Evolutionary conservation across 2,888 invertebrate genomes (phyloP), one percentile per base, ranked within the genome.

Genomic region (Metallyticus violacea): DNA sequence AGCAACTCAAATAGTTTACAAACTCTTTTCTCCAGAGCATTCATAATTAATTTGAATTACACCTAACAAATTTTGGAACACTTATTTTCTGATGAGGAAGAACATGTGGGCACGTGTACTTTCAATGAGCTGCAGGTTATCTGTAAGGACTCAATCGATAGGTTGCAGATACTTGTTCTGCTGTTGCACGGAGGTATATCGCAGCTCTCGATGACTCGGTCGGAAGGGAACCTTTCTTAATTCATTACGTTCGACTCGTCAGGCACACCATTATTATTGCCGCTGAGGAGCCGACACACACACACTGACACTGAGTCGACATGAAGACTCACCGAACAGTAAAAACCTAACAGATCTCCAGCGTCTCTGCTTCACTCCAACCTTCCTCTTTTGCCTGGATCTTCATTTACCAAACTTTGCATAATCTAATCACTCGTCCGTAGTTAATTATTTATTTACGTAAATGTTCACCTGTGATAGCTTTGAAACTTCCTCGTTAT

Each of bases 171-270:
- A 15, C 22, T 62, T 62, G 15, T 62, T 62, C 22, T 62, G 22
- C 9, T 82, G 26, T 82, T 76, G 82, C 81, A 5, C 40, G 28
- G 25, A 30, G 81, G 6, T 40, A 26, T 0, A 7, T 15, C 28
- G 27, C 25, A 29, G 26, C 25, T 77, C 83, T 83, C 77, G 28
- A n/a, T 83, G 77, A 77, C 77, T 83, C 83, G 83, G n/a, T 83
- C 40, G 40, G 40, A 62, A 62, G 40, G 77, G 83, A 83, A 83
- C 40, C 83, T 83, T 82, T 83, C 83, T 77, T 83, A 28, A 83
- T 77, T 83, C 83, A 83, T 83, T 83, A 83, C 77, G 76, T n/a
- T 28, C 83, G 83, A 26, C 83, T 62, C 83, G 83, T 83, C 83
- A 83, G 77, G 25, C 83, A 62, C 40, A 83, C 28, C 77, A 77